Evolutionary conservation across 2,888 invertebrate genomes (phyloP), one percentile per base, ranked within the genome.

Genomic region (Trimorus sp.): DNA sequence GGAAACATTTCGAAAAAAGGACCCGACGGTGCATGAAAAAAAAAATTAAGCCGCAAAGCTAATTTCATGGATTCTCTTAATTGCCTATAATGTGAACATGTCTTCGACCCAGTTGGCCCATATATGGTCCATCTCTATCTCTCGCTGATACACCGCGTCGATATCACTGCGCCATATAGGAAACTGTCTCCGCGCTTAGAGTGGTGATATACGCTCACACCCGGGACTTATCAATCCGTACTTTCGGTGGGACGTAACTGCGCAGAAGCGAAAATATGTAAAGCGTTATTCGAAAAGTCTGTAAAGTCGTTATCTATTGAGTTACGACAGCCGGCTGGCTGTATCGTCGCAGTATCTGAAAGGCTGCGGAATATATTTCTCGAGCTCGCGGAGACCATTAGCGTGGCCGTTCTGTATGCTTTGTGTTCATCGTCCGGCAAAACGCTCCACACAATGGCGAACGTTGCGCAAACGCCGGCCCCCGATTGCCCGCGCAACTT

Each of bases 351-450:
- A 60, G 71, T 81, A 76, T 76, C 69, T 70, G 78, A 78, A 78
- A 78, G 73, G 59, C 69, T 75, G 49, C 56, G 49, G 79, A 76
- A 79, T 83, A 75, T 79, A 79, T 83, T 82, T 84, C 78, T 71
- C 16, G 62, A 63, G 84, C 79, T 74, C 77, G 79, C 75, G 71
- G 71, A 74, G 82, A 77, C 80, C 80, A 84, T 84, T 78, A 84
- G 74, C 79, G 82, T 79, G 85, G 77, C 83, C 78, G 59, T 83
- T 73, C 63, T 79, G 78, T 83, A 82, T 86, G 85, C 87, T 89
- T 89, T 88, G 88, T 89, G 88, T 88, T 89, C 89, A 87, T 86
- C 82, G 87, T 85, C 87, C 88, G 88, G 88, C 84, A 88, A 89
- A 89, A 89, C 87, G 89, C 76, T 85, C 83, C 84, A 84, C 77